These are phyloP conservation scores for Cervus canadensis DNA, from an alignment of 2,113 vertebrate genomes.

Conservation along the genomic window DNA sequence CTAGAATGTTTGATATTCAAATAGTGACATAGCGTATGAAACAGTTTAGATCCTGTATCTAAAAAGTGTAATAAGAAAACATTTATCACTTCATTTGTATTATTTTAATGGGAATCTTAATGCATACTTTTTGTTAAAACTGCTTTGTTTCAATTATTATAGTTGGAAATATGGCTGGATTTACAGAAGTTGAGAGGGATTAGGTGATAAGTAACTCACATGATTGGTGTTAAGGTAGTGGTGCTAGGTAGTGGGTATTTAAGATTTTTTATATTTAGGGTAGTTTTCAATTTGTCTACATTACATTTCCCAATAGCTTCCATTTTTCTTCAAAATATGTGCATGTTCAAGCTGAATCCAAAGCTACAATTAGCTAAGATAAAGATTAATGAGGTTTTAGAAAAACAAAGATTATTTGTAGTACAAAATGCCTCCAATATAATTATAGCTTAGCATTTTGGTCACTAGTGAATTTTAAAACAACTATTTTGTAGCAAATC, in stretches of 20 bases:
- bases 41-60: background rate
- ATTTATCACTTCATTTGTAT: background rate
- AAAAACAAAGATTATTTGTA: background rate
- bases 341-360: background rate
- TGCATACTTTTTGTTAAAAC: background rate
- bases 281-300: background rate
- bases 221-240: background rate
- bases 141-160: background rate
- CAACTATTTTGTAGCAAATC: background rate
- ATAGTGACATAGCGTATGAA: background rate
- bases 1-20: background rate
- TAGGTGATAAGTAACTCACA: background rate
- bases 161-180: background rate
- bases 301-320: background rate
- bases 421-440: background rate
- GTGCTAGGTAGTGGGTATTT: too few species aligned
- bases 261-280: background rate
- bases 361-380: background rate
- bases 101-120: background rate
- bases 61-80: background rate
- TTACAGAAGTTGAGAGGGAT: background rate
- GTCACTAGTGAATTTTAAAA: constrained; percentile 2
- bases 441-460: constrained; percentile 17
- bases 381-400: constrained; percentile 33
- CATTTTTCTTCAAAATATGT: background rate